Evolutionary conservation across 2,113 vertebrate species (phyloP).

Genomic region (Peromyscus leucopus): DNA sequence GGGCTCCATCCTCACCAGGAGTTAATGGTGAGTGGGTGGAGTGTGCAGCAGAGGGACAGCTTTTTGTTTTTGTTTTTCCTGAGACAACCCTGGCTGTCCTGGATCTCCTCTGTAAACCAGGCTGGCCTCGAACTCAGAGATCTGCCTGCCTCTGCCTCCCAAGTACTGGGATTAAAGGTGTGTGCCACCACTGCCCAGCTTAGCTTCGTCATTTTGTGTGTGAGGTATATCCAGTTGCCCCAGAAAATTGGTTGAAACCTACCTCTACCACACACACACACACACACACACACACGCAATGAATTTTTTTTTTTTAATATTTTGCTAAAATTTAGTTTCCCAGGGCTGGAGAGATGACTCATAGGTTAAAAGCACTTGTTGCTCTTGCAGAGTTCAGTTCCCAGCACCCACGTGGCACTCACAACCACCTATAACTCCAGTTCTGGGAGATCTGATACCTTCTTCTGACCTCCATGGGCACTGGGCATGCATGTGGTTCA

Average conservation of each 20-base stretch:
- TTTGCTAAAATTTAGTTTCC: background rate
- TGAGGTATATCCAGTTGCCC: background rate
- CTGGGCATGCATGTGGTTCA: background rate
- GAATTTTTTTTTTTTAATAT: too few species aligned
- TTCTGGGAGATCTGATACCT: background rate
- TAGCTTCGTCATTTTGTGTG: background rate
- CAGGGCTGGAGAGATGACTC: background rate
- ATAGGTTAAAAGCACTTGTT: background rate
- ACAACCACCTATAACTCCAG: background rate
- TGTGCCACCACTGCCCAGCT: background rate
- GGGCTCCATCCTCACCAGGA: background rate
- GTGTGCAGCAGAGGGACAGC: background rate
- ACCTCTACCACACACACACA: background rate
- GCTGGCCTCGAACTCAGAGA: background rate
- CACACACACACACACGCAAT: too few species aligned
- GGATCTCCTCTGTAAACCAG: background rate
- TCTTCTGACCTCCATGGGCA: background rate
- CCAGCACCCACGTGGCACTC: background rate
- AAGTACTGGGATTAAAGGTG: background rate
- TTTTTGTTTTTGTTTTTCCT: background rate
- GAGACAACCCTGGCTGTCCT: background rate
- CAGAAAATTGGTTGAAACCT: background rate
- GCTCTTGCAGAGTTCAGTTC: background rate
- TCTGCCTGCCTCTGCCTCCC: background rate
- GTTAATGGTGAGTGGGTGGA: background rate